Conservation (phyloP, 2,797 vertebrate species). For the Pangasius macronema region DNA sequence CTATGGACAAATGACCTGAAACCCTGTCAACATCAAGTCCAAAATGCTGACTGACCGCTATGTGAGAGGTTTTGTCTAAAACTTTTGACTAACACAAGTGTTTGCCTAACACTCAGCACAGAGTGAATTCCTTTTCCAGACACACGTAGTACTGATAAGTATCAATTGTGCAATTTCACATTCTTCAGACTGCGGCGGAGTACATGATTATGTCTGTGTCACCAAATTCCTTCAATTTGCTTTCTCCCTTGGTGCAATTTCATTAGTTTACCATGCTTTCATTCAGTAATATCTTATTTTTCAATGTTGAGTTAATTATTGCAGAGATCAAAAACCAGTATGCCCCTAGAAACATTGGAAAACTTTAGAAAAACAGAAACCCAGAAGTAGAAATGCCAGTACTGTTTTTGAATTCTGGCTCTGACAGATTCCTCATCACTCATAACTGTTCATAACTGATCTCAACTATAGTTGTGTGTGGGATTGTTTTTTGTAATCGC, state of each 20-base stretch:
- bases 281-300: not conserved
- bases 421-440: not conserved
- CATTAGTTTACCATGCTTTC: not conserved
- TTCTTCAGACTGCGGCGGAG: not conserved
- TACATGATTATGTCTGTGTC: not conserved
- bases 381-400: not conserved
- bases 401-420: not conserved
- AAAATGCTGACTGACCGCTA: not conserved
- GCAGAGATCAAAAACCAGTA: not conserved
- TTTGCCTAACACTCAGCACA: not conserved
- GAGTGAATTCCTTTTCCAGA: not conserved
- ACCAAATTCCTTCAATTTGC: not conserved
- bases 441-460: not conserved
- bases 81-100: not conserved
- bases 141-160: not conserved
- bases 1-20: not conserved
- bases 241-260: not conserved
- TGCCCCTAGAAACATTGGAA: not conserved
- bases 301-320: not conserved
- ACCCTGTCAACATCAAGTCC: constrained; percentile 6
- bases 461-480: not conserved
- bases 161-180: not conserved
- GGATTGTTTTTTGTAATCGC: not conserved
- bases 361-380: not conserved
- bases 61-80: constrained; percentile 4